These are phyloP conservation scores for Lepidocyrtoides sp. DNA, from an alignment of 2,888 invertebrate species.

Conservation along the genomic window DNA sequence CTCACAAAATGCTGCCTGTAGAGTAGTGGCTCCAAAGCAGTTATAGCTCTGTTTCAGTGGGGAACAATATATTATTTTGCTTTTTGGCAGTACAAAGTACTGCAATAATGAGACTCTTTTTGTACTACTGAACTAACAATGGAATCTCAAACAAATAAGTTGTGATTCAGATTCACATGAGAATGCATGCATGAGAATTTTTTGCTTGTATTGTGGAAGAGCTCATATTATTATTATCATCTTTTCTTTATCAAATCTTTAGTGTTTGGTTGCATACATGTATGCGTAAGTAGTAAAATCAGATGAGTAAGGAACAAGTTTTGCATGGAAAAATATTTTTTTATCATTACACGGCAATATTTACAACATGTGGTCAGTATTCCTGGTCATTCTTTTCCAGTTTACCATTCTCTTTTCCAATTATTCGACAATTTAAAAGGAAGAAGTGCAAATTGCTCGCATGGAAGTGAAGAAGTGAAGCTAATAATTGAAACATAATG, in stretches of 20 bases:
- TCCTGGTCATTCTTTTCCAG: constrained; percentile 47
- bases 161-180: background rate
- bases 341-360: constrained; percentile 29
- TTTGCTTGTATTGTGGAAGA: constrained; percentile 11
- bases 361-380: constrained; percentile 17
- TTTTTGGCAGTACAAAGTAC: background rate
- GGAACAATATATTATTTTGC: too few species aligned
- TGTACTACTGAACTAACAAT: constrained; percentile 1
- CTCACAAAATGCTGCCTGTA: too few species aligned
- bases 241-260: constrained; percentile 23
- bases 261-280: constrained; percentile 11
- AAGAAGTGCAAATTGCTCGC: constrained; percentile 1
- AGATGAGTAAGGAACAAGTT: constrained; percentile 54
- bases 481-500: constrained; percentile 1
- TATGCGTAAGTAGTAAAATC: background rate
- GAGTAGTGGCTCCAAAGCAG: background rate
- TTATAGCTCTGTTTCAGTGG: background rate
- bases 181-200: constrained; percentile 35
- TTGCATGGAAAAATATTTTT: constrained; percentile 38
- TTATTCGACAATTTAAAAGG: constrained; percentile 20
- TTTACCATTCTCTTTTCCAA: constrained; percentile 4
- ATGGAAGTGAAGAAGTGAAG: background rate
- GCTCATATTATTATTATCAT: constrained; percentile 25
- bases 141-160: background rate
- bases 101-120: background rate